These are phyloP conservation scores for Gymnocypris eckloni DNA, from an alignment of 2,797 vertebrate genomes.

Conservation along the genomic window DNA sequence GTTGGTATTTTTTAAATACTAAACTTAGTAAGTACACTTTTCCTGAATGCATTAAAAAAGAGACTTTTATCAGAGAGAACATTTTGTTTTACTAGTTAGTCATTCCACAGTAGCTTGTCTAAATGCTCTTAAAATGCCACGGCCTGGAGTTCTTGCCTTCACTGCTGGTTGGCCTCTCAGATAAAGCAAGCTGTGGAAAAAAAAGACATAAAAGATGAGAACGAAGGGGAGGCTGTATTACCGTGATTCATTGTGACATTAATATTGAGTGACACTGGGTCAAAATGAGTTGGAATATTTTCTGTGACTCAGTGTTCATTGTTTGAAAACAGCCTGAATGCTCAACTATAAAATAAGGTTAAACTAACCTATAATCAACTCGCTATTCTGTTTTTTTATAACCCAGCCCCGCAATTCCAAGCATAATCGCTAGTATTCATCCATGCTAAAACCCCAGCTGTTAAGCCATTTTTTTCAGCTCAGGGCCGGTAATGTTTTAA, in stretches of 20 bases:
- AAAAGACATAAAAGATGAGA: constrained; percentile 5
- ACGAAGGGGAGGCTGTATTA: neutral
- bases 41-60: neutral
- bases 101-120: neutral
- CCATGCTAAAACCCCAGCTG: constrained; percentile 15
- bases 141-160: neutral
- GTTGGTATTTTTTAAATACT: neutral
- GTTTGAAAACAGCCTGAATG: constrained; percentile 47
- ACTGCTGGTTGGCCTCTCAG: neutral
- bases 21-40: neutral
- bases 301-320: constrained; percentile 28
- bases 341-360: constrained; percentile 31
- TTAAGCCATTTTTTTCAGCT: constrained; percentile 34
- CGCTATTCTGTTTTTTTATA: constrained; percentile 28
- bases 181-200: neutral
- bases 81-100: constrained; percentile 18
- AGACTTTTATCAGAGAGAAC: neutral
- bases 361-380: constrained; percentile 46
- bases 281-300: constrained; percentile 37
- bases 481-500: neutral
- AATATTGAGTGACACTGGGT: constrained; percentile 34
- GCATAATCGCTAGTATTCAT: constrained; percentile 26
- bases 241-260: constrained; percentile 32
- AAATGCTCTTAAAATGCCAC: constrained; percentile 33
- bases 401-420: constrained; percentile 1